phyloP scores from a whole-genome alignment of 2,113 vertebrate genomes.

The Festucalex cinctus region DNA sequence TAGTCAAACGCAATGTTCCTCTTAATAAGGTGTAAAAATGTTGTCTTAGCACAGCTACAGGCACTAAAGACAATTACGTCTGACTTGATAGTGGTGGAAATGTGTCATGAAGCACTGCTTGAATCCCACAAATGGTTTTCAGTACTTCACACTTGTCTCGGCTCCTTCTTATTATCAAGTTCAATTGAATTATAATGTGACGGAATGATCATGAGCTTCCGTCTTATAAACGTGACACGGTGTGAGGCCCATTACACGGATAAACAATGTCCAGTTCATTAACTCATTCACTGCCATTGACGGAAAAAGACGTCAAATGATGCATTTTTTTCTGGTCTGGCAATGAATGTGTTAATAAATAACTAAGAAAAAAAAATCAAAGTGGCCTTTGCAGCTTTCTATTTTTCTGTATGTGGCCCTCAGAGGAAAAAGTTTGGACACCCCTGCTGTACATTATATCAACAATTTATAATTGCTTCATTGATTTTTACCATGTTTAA shows the following conservation, averaged over 20 bases:
- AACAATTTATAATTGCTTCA: too few relatives aligned
- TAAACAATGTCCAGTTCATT: constrained; percentile 18
- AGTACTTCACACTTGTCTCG: constrained; percentile 19
- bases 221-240: constrained; percentile 36
- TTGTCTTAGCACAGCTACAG: constrained; percentile 37
- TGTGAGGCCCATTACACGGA: constrained; percentile 7
- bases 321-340: too few relatives aligned
- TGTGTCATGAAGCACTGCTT: constrained; percentile 13
- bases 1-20: constrained; percentile 39
- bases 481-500: too few relatives aligned
- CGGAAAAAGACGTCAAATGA: too few relatives aligned
- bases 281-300: too few relatives aligned
- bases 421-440: too few relatives aligned
- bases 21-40: constrained; percentile 32
- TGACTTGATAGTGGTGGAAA: constrained; percentile 23
- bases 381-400: too few relatives aligned
- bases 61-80: constrained; percentile 37
- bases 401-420: too few relatives aligned
- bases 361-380: too few relatives aligned
- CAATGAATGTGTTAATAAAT: too few relatives aligned
- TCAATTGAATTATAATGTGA: constrained; percentile 35
- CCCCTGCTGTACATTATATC: too few relatives aligned
- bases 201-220: constrained; percentile 21
- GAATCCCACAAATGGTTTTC: constrained; percentile 16
- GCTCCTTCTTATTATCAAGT: constrained; percentile 25